Conservation (phyloP, 2,113 vertebrate genomes). For the Machaerirhynchus nigripectus region DNA sequence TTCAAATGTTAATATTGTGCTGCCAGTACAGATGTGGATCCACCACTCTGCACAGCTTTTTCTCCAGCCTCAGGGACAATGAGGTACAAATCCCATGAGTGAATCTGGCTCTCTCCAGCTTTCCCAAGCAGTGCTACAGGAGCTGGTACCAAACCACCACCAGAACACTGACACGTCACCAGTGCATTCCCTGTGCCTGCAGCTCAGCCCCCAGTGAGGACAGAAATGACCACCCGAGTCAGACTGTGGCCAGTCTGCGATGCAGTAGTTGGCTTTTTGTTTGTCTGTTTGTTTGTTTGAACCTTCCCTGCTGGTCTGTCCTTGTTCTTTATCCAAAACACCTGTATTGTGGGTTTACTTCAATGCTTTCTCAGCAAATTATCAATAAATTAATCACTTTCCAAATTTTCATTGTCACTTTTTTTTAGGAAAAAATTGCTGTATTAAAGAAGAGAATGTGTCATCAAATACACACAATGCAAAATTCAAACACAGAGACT, state of each 20-base stretch:
- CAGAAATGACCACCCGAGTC: not conserved
- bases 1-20: not conserved
- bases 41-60: fast-evolving
- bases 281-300: not conserved
- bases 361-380: not conserved
- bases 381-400: not conserved
- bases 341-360: not conserved
- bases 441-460: not conserved
- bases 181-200: fast-evolving
- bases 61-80: not conserved
- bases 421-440: not conserved
- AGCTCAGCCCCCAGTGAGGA: fast-evolving
- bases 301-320: not conserved
- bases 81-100: not conserved
- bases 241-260: not conserved
- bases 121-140: not conserved
- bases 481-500: not conserved
- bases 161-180: fast-evolving
- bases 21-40: not conserved
- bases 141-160: not conserved
- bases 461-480: not conserved
- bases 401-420: not conserved
- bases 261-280: not conserved
- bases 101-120: not conserved
- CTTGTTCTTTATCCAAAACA: not conserved